A percentile compares a stretch with the other conserved stretches of the same genome.
These are phyloP conservation scores for Aeoliscus strigatus DNA, from an alignment of 2,797 vertebrate species.

Conservation along the genomic window DNA sequence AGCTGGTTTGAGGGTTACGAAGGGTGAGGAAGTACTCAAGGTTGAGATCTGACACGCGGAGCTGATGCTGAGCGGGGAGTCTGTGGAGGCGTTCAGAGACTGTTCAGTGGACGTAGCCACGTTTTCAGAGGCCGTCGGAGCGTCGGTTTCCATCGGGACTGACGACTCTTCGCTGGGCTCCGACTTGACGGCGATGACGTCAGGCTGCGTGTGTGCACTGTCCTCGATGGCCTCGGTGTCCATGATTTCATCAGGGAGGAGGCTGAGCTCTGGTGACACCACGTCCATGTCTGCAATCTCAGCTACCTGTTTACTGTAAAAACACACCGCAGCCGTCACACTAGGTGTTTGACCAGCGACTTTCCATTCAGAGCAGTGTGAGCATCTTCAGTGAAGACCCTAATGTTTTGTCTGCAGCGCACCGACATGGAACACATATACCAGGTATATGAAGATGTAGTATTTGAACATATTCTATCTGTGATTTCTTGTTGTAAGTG, in stretches of 20 bases:
- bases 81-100: slow-evolving; percentile 49
- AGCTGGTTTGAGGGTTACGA: slow-evolving; percentile 59
- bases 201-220: slow-evolving; percentile 64
- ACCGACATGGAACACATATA: no score
- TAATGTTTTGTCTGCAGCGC: no score
- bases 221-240: slow-evolving; percentile 90
- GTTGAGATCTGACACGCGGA: slow-evolving; percentile 64
- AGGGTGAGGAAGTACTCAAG: slow-evolving; percentile 49
- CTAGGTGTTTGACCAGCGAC: no score
- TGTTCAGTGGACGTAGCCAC: slow-evolving; percentile 41
- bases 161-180: slow-evolving; percentile 78
- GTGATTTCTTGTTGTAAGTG: no score
- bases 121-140: slow-evolving; percentile 74
- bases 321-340: not conserved
- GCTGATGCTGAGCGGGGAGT: slow-evolving; percentile 46
- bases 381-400: no score
- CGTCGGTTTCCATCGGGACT: slow-evolving; percentile 95
- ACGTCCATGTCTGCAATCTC: slow-evolving; percentile 84
- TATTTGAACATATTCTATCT: no score
- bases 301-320: slow-evolving; percentile 57
- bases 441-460: no score
- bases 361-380: no score
- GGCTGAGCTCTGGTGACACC: slow-evolving; percentile 93
- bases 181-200: slow-evolving; percentile 55
- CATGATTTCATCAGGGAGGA: slow-evolving; percentile 99